Evolutionary conservation across 2,888 invertebrate species (phyloP), one percentile per base, ranked within the genome.

Genomic region (Heliconius ismenius): DNA sequence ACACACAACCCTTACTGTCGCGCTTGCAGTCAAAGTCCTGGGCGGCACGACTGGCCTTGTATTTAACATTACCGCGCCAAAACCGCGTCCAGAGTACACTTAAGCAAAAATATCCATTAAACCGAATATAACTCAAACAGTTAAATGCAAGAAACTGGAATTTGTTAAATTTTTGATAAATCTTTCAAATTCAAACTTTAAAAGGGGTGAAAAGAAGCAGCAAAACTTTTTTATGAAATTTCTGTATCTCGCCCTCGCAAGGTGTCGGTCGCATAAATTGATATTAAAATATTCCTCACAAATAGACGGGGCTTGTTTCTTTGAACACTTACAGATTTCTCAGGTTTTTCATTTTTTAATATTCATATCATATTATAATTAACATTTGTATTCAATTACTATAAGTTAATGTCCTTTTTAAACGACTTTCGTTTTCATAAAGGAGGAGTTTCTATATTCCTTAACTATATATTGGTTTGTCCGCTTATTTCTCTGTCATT

Each of bases 201-300:
- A 73, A 73, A 73, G 73, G 70, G 63, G 62, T 62, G 63, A 73
- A 73, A 73, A 63, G 73, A 73, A 62, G 63, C 39, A 63, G 73
- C 6, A 21, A 63, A 73, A 63, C 26, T 73, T 73, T 73, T 73
- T 63, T 73, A 73, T 73, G 73, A 73, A 73, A 73, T 73, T 73
- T 73, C 43, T 73, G 73, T 73, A 73, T 73, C 73, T 63, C 73
- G 10, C 60, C 26, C 60, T 39, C 62, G 63, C 63, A 63, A 73
- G 63, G 73, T 73, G 73, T 62, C 36, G 24, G 54, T 62, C 43
- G 62, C 43, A n/a, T 43, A 73, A 63, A 63, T 73, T 73, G 73
- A 39, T 73, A 73, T 63, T 73, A 43, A 28, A 62, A 43, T 62
- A 63, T 62, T 63, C 28, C 62, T 73, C 36, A 62, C 39, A 73